A percentile compares a stretch with the other conserved stretches of the same genome.
Evolutionary conservation across 1,140 invertebrate species (phyloP).

Genomic region (Stegodyphus mimosarum): DNA sequence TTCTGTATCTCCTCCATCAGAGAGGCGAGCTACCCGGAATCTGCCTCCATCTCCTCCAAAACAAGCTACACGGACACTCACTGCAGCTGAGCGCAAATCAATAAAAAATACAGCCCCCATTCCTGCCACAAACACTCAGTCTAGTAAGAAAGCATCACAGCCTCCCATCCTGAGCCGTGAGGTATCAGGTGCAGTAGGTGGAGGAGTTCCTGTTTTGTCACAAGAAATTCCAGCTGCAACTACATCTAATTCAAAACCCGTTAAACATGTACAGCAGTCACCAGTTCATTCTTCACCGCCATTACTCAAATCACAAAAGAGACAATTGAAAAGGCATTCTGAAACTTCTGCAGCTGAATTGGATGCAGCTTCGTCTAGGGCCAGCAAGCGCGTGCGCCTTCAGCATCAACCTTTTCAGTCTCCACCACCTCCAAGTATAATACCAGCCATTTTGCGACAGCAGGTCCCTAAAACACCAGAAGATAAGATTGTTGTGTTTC

Average conservation of each 20-base stretch:
- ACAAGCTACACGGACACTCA: conserved; percentile 19
- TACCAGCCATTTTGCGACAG: conserved; percentile 71
- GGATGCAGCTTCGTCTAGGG: conserved; percentile 22
- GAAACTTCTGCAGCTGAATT: conserved; percentile 2
- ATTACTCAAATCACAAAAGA: conserved; percentile 20
- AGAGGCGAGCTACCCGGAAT: conserved; percentile 36
- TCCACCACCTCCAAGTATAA: conserved; percentile 78
- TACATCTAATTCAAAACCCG: not conserved
- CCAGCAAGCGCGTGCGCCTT: conserved; percentile 72
- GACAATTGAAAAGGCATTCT: conserved; percentile 18
- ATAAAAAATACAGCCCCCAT: conserved; percentile 8
- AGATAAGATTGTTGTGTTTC: conserved; percentile 79
- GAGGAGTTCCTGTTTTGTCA: not conserved
- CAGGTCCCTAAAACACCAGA: conserved; percentile 74
- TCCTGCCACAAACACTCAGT: conserved; percentile 27
- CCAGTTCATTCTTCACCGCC: conserved; percentile 23
- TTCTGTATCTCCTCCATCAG: conserved; percentile 26
- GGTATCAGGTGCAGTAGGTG: not conserved
- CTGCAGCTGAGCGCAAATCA: conserved; percentile 48
- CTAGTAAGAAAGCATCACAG: conserved; percentile 15
- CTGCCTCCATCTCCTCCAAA: conserved; percentile 1
- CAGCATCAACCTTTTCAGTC: conserved; percentile 85
- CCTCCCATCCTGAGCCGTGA: conserved; percentile 20
- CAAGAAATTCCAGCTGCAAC: not conserved
- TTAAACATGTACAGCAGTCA: conserved; percentile 15